Conservation (phyloP, 2,888 invertebrate genomes). For the Oscheius sp. region DNA sequence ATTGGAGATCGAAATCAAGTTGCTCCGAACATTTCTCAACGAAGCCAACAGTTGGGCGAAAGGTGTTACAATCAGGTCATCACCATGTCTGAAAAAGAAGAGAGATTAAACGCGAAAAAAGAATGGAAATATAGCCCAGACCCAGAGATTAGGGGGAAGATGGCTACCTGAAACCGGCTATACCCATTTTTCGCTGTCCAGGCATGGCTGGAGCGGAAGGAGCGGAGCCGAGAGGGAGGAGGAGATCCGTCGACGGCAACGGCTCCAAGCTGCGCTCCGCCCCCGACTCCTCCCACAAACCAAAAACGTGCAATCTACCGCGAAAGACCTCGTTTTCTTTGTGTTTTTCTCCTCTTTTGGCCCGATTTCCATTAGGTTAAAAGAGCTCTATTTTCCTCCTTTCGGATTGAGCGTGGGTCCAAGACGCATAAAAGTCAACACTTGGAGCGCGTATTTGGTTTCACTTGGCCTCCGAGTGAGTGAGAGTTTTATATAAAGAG, state of each 20-base stretch:
- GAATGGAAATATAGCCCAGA: not conserved
- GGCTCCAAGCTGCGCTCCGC: slow-evolving; percentile 4
- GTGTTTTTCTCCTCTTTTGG: not conserved
- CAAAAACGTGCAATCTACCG: slow-evolving; percentile 8
- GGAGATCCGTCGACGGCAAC: slow-evolving; percentile 20
- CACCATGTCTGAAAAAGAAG: slow-evolving; percentile 83
- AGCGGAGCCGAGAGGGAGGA: not conserved
- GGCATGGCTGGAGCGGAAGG: too few species aligned
- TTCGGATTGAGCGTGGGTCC: not conserved
- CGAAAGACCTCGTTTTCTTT: not conserved
- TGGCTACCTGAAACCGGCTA: slow-evolving; percentile 39
- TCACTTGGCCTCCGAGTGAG: not conserved
- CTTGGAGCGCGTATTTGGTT: slow-evolving; percentile 25
- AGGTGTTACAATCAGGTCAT: slow-evolving; percentile 99
- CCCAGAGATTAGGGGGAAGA: not conserved
- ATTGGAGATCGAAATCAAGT: slow-evolving; percentile 96
- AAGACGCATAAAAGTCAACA: slow-evolving; percentile 27
- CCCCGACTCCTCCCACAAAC: slow-evolving; percentile 7
- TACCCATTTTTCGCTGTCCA: slow-evolving; percentile 41
- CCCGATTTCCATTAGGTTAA: not conserved
- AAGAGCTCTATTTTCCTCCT: not conserved
- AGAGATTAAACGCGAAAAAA: not conserved
- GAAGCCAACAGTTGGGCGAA: slow-evolving; percentile 99
- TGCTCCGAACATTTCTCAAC: slow-evolving; percentile 95
- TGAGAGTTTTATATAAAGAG: not conserved